Conservation (phyloP, 2,797 vertebrate species). For the Lagocephalus sceleratus region DNA sequence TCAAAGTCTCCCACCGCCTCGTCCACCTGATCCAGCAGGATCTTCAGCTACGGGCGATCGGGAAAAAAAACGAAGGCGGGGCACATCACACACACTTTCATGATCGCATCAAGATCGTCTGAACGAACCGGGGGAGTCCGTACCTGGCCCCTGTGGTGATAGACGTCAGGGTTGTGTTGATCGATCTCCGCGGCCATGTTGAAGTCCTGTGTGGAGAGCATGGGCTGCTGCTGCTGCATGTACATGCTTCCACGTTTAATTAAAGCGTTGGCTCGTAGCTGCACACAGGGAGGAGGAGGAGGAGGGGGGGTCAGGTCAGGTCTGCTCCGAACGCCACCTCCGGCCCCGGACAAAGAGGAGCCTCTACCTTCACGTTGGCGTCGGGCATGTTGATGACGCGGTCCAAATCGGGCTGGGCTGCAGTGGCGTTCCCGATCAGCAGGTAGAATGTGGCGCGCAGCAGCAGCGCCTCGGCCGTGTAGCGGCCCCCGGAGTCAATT, state of each 20-base stretch:
- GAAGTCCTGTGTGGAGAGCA: constrained; percentile 92
- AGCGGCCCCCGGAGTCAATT: constrained; percentile 88
- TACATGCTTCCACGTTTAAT: constrained; percentile 98
- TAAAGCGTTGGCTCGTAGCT: constrained; percentile 94
- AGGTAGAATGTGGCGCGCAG: constrained; percentile 96
- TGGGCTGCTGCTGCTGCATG: constrained; percentile 97
- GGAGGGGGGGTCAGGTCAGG: too few relatives aligned
- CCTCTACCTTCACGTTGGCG: constrained; percentile 89
- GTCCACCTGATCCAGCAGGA: constrained; percentile 95
- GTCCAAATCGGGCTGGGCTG: constrained; percentile 94
- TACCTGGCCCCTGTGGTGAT: constrained; percentile 97
- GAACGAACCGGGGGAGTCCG: not conserved
- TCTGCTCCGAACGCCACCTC: too few relatives aligned
- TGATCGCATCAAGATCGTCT: too few relatives aligned
- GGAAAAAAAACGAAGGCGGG: not conserved
- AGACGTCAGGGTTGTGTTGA: constrained; percentile 91
- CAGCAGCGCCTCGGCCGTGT: constrained; percentile 91
- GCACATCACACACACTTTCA: too few relatives aligned
- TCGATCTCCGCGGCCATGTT: constrained; percentile 96
- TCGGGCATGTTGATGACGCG: constrained; percentile 92
- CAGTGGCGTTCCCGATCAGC: constrained; percentile 92
- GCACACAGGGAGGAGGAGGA: not conserved
- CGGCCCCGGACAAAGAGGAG: not conserved
- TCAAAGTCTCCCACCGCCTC: constrained; percentile 98
- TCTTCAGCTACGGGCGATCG: constrained; percentile 90